Base-by-base conservation (phyloP, 2,113 vertebrate species). In the Xiphorhynchus elegans region DNA sequence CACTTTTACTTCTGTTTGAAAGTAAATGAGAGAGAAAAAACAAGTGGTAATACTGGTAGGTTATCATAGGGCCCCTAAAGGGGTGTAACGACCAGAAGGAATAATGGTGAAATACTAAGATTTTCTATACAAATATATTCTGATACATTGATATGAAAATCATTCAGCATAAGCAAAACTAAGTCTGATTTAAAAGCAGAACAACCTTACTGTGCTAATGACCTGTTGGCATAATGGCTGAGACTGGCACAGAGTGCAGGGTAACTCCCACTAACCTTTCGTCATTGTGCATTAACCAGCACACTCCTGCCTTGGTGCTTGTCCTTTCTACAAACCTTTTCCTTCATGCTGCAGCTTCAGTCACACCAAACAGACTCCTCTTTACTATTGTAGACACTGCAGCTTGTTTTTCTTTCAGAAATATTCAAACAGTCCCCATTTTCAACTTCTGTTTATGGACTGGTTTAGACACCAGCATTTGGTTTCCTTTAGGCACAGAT, bases 391-490 rank as follows among this genome's bases (percentile, higher is more conserved):
- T 5, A 78, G 20, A 24, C 6, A 6, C 8, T 59, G 21, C 15
- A 46, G 6, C 9, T 53, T 63, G 10, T 44, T 84, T 92, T 90
- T 37, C 49, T 42, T 89, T 66, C 37, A 44, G 31, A 53, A 67
- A 42, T 28, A 53, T 19, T 66, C 10, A 53, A 33, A 10, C 12
- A 44, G 4, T 23, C 9, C 42, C 13, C 7, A 8, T 53, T 29
- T 75, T 58, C 62, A 87, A 35, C 7, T 74, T 40, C 23, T 74
- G 3, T 3, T 72, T 77, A 15, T 0, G 1, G 19, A 4, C 16
- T 58, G 7, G 21, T 91, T 85, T 53, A 39, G 39, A 29, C 9
- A 13, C 23, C 0, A 0, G n/a, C 2, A 3, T 31, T 66, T 56
- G 23, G 2, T 66, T 59, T 78, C 28, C 4, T 53, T 67, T 1